Base-by-base conservation (phyloP, 2,888 invertebrate species). In the Volucella zonaria region DNA sequence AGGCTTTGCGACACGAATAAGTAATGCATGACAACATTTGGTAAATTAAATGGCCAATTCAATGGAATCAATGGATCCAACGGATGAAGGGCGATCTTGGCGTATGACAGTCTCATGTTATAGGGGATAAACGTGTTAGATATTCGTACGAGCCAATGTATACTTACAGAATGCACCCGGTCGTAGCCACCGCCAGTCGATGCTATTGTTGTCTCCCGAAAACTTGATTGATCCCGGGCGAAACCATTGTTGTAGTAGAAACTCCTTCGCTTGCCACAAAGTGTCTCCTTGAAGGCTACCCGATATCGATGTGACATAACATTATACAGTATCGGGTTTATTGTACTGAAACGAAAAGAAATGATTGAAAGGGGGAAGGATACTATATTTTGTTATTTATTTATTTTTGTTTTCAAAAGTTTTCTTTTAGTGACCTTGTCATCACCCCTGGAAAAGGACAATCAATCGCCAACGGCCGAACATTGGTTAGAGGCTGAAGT, bases 251-350 rank as follows among this genome's bases (percentile, higher is more conserved):
- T 91, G 87, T 89, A 90, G 73, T 92, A 91, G 0, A 90, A 89
- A 1, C 91, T 91, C 42, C 90, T 91, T 52, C 92, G 92, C 10
- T 93, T 93, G 87, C 95, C 95, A 90, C 95, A 95, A 70, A 96
- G 93, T 0, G 95, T 95, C 89, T 95, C 95, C 82, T 94, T 94
- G 90, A 97, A 96, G 0, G 97, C 96, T 15, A 94, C 93, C 15
- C 97, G 93, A 92, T 97, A 97, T 88, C 95, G 95, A 89, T 89
- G 91, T 76, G 93, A 95, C 96, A 97, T 96, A 1, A 97, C 94
- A 90, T 96, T 97, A 91, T 97, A 97, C 0, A 97, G 92, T 86
- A 97, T 96, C 0, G 97, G 97, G 92, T 97, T 97, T 87, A 97
- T 94, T 0, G 97, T 97, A n/a, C 96, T 95, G 11, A 58, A 61